phyloP scores from a whole-genome alignment of 2,888 invertebrate species.

The Exephanes ischioxanthus region DNA sequence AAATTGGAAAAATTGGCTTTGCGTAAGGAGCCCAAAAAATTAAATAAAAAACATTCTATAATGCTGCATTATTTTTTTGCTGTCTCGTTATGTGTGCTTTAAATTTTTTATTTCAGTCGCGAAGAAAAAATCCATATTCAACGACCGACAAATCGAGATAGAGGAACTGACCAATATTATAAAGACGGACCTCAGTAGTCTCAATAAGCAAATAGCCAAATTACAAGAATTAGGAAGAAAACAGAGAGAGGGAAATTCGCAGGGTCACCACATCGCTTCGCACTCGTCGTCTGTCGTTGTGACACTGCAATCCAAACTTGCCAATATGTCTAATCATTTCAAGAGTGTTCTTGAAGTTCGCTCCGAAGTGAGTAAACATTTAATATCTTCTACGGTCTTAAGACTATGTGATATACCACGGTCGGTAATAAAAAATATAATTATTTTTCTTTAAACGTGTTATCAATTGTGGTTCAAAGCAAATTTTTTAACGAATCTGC shows the following conservation, averaged over 20 bases:
- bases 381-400: background rate
- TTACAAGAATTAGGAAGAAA: conserved; percentile 93
- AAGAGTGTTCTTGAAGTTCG: conserved; percentile 98
- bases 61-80: conserved; percentile 52
- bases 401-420: background rate
- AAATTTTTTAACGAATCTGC: background rate
- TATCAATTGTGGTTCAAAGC: too few species aligned
- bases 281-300: conserved; percentile 97
- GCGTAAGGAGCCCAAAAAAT: conserved; percentile 88
- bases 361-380: conserved; percentile 89
- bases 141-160: conserved; percentile 98
- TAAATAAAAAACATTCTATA: background rate
- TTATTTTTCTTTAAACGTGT: too few species aligned
- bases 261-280: conserved; percentile 93
- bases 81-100: background rate
- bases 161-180: conserved; percentile 99
- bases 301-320: conserved; percentile 96
- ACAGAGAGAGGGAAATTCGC: conserved; percentile 87
- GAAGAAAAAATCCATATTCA: conserved; percentile 98
- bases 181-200: conserved; percentile 96
- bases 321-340: conserved; percentile 98
- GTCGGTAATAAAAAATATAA: too few species aligned
- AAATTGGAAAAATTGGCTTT: conserved; percentile 98
- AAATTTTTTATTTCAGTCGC: conserved; percentile 90
- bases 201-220: conserved; percentile 98